A percentile compares a stretch with the other conserved stretches of the same genome.
Conservation (phyloP, 2,888 invertebrate genomes). For the Cryptocephalus primarius region DNA sequence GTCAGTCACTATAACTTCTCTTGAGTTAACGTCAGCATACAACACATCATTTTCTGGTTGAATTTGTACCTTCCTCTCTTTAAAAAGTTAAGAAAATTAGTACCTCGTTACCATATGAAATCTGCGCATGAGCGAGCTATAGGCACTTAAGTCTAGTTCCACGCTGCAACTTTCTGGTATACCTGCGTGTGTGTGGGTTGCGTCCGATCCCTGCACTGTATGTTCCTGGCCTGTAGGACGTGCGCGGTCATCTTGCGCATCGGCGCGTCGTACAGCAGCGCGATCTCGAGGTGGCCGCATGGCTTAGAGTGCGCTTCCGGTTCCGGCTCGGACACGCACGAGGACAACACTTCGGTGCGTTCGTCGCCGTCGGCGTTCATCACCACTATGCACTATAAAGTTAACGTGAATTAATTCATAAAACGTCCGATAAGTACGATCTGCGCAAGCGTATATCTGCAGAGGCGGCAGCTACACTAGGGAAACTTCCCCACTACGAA, state of each 20-base stretch:
- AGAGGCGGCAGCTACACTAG: neutral
- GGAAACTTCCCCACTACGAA: too few relatives aligned
- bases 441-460: neutral
- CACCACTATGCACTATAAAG: constrained; percentile 43
- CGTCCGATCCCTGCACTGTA: constrained; percentile 55
- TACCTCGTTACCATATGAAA: too few relatives aligned
- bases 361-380: constrained; percentile 35
- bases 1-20: neutral
- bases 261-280: constrained; percentile 80
- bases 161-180: constrained; percentile 1
- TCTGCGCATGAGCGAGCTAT: too few relatives aligned
- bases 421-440: neutral
- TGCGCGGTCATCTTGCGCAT: constrained; percentile 88
- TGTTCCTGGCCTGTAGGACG: constrained; percentile 74
- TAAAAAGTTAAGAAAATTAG: too few relatives aligned
- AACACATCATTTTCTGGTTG: too few relatives aligned
- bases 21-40: too few relatives aligned
- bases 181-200: constrained; percentile 61
- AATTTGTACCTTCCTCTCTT: too few relatives aligned
- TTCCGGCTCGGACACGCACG: constrained; percentile 25
- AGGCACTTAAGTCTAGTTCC: too few relatives aligned
- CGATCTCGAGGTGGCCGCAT: constrained; percentile 76
- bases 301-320: constrained; percentile 37
- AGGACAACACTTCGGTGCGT: constrained; percentile 25
- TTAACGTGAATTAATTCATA: neutral